phyloP scores from a whole-genome alignment of 2,113 vertebrate genomes.

The Plecturocebus donacophilus region DNA sequence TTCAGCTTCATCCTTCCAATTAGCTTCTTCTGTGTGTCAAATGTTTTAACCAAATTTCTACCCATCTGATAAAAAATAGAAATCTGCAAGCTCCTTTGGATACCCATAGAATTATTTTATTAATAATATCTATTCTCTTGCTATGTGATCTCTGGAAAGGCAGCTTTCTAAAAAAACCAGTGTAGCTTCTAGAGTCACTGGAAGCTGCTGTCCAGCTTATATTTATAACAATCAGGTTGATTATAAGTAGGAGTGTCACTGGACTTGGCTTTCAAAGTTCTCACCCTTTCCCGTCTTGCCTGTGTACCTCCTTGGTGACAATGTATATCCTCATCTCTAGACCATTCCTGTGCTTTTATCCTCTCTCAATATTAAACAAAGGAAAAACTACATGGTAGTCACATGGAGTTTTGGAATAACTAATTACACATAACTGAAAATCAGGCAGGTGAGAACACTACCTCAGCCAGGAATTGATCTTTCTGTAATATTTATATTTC shows the following conservation, averaged over 20 bases:
- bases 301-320: not conserved
- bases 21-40: not conserved
- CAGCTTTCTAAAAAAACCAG: not conserved
- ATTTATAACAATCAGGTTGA: not conserved
- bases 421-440: not conserved
- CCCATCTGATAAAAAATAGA: not conserved
- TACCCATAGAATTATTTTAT: not conserved
- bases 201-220: not conserved
- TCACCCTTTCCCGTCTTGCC: not conserved
- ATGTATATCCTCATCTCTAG: not conserved
- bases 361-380: not conserved
- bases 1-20: not conserved
- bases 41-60: not conserved
- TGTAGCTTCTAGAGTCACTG: not conserved
- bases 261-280: not conserved
- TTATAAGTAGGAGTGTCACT: not conserved
- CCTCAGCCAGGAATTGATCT: not conserved
- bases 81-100: not conserved
- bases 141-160: not conserved
- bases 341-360: not conserved
- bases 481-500: not conserved
- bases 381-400: not conserved
- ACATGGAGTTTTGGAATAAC: not conserved
- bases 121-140: not conserved
- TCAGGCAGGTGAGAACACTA: not conserved